Evolutionary conservation across 2,888 invertebrate species (phyloP), one percentile per base, ranked within the genome.

Genomic region (Drosophila birchii): DNA sequence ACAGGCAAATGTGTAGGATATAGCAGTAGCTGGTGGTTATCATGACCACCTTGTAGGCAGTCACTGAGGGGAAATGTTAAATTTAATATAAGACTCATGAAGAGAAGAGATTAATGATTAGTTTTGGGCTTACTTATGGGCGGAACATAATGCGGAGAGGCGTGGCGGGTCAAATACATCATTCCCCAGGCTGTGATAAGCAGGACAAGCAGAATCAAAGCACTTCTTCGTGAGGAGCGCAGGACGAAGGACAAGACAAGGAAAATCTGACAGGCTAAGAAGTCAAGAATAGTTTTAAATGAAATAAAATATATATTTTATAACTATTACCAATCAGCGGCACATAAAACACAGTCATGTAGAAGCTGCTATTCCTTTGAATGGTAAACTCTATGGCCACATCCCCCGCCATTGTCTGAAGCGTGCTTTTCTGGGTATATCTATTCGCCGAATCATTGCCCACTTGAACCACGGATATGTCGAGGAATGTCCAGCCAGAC

Each of bases 91-190:
- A 26, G 26, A 0, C 26, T 5, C 26, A 29, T n/a, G n/a, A n/a
- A 12, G 1, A 47, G n/a, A n/a, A 1, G 5, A 5, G 29, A 29
- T 18, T 7, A 26, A 16, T 47, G 26, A 9, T 32, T 18, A 14
- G 32, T 18, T 34, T 20, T 12, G 5, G 8, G 74, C 91, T 81
- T 77, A 92, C 92, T 86, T 54, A 92, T 75, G 20, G 83, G 75
- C 0, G 92, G 91, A 6, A 92, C 85, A 78, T 92, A 91, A 20
- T 83, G 82, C 0, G 86, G 77, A 0, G 92, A 92, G 16, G 92
- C 89, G 69, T 91, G 86, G 8, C 87, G 90, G 9, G 89, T 87
- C 7, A 92, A 69, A 34, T 89, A 88, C 88, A 92, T 90, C 9
- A 92, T 70, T 3, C 87, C 90, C 73, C 90, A 76, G 8, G 83